These are phyloP conservation scores for Diploptera punctata DNA, from an alignment of 2,888 invertebrate species.

Conservation along the genomic window DNA sequence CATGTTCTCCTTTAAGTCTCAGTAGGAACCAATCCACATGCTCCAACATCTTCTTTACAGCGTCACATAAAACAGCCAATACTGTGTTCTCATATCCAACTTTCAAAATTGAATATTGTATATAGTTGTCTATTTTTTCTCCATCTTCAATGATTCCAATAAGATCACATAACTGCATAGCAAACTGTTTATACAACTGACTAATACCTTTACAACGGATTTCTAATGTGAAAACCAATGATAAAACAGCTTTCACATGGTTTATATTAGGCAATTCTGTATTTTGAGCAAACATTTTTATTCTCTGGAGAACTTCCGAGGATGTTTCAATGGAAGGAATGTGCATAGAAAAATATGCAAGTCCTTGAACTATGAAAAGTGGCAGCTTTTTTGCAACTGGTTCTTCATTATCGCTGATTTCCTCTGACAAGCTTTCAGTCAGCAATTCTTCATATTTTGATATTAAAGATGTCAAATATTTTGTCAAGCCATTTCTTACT, in stretches of 20 bases:
- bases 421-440: slow-evolving; percentile 40
- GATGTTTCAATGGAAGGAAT: not conserved
- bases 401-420: slow-evolving; percentile 47
- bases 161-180: slow-evolving; percentile 48
- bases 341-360: not conserved
- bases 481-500: slow-evolving; percentile 41
- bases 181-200: slow-evolving; percentile 55
- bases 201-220: slow-evolving; percentile 53
- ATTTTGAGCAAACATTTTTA: slow-evolving; percentile 52
- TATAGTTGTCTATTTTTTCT: not conserved
- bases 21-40: slow-evolving; percentile 55
- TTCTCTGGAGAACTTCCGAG: slow-evolving; percentile 54
- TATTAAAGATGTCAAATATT: slow-evolving; percentile 47
- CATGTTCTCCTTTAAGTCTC: slow-evolving; percentile 54
- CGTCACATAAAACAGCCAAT: slow-evolving; percentile 49
- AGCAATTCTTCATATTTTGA: slow-evolving; percentile 46
- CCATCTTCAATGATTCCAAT: slow-evolving; percentile 18
- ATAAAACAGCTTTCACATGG: slow-evolving; percentile 51
- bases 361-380: not conserved
- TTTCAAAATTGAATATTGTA: not conserved
- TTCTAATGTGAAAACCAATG: slow-evolving; percentile 52
- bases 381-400: slow-evolving; percentile 47
- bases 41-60: slow-evolving; percentile 48
- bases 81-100: not conserved
- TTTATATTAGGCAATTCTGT: slow-evolving; percentile 49